A percentile compares a stretch with the other conserved stretches of the same genome.
These are phyloP conservation scores for Nothoprocta pentlandii DNA, from an alignment of 2,113 vertebrate species.

Conservation along the genomic window DNA sequence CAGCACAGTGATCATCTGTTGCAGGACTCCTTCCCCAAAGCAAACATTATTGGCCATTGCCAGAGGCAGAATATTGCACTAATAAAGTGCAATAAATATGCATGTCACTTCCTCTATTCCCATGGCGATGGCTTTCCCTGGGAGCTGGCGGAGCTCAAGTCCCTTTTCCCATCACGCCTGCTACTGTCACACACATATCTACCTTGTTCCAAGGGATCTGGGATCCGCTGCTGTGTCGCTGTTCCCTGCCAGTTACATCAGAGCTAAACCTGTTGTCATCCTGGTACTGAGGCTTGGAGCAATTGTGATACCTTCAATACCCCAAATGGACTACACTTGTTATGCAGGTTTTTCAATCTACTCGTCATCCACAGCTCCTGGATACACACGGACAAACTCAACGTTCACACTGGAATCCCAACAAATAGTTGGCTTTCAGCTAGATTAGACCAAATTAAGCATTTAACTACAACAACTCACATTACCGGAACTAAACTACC, in stretches of 20 bases:
- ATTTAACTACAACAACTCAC: not conserved
- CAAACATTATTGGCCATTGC: not conserved
- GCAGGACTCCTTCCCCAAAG: not conserved
- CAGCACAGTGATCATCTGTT: accelerated
- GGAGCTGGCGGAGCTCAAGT: not conserved
- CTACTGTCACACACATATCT: accelerated
- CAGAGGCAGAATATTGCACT: not conserved
- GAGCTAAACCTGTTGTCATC: not conserved
- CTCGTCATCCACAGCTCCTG: not conserved
- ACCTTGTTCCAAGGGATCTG: not conserved
- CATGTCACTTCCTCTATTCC: not conserved
- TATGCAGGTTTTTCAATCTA: not conserved
- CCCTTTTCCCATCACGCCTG: not conserved
- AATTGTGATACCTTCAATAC: not conserved
- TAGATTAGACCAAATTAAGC: not conserved
- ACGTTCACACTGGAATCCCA: no score
- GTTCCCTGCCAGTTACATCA: not conserved
- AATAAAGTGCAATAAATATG: not conserved
- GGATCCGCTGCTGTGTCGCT: not conserved
- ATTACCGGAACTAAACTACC: not conserved
- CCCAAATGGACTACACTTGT: not conserved
- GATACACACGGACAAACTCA: not conserved
- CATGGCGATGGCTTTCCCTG: accelerated
- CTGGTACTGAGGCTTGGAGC: not conserved
- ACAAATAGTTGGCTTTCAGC: not conserved